These are phyloP conservation scores for Phoxinus dragarum DNA, from an alignment of 2,797 vertebrate species.

Conservation along the genomic window DNA sequence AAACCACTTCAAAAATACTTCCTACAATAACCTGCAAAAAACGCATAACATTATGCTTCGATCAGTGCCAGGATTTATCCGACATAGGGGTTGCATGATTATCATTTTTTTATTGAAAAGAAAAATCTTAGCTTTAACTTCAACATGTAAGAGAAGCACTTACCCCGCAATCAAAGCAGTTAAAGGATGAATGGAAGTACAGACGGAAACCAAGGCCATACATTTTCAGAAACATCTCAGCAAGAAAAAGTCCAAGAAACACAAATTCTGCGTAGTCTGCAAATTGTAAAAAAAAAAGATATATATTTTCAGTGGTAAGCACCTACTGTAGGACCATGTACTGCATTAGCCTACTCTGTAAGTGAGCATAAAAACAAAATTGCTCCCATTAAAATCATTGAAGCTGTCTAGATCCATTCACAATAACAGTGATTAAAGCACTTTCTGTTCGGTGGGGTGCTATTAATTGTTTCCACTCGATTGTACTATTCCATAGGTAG, in stretches of 20 bases:
- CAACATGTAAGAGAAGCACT: slow-evolving; percentile 63
- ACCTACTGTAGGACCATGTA: background rate
- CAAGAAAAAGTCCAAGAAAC: slow-evolving; percentile 95
- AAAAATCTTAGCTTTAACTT: background rate
- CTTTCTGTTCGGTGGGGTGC: background rate
- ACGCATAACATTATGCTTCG: background rate
- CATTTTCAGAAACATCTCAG: slow-evolving; percentile 99
- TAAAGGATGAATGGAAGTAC: slow-evolving; percentile 99
- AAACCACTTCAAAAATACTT: slow-evolving; percentile 98
- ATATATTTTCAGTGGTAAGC: background rate
- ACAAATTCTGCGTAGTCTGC: slow-evolving; percentile 99
- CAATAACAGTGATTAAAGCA: background rate
- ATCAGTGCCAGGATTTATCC: background rate
- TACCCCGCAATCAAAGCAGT: slow-evolving; percentile 99
- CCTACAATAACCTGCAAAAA: slow-evolving; percentile 91
- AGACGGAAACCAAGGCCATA: slow-evolving; percentile 96
- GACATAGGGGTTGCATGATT: background rate
- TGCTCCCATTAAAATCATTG: background rate
- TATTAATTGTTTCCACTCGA: background rate
- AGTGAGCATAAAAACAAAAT: background rate
- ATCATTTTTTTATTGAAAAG: background rate
- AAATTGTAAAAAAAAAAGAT: slow-evolving; percentile 61
- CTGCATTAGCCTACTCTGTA: no score
- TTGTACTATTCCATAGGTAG: background rate
- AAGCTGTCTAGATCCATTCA: background rate